Evolutionary conservation across 2,888 invertebrate species (phyloP), one percentile per base, ranked within the genome.

Genomic region (Antheraea assamensis): DNA sequence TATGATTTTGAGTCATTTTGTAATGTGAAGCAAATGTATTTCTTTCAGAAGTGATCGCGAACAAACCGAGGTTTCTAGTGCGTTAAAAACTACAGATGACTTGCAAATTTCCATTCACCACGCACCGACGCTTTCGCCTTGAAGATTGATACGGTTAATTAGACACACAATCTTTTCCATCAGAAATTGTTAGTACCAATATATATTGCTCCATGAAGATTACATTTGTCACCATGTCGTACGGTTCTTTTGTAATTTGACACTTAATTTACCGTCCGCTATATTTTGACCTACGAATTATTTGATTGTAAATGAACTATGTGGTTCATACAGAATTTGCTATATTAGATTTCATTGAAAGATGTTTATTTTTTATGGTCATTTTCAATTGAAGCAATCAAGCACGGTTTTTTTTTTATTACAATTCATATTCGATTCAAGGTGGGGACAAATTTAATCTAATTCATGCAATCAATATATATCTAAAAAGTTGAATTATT

Each of bases 341-440:
- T 66, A 19, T 19, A 21, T 66, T 66, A 66, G 71, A 58, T n/a
- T 52, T 58, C 55, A 35, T 71, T 31, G 24, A n/a, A 71, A 31
- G 31, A 58, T 30, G 31, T 3, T 30, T 71, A 13, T 31, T 71
- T 21, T 31, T 71, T 71, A 52, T 52, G n/a, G 31, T n/a, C 35
- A 31, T 52, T 55, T 17, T 58, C 71, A 71, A 71, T 71, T 71
- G 71, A 58, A 58, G 17, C 55, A 71, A 71, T 71, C 58, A 58
- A 55, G 58, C 15, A 7, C 24, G 21, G 31, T 71, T 35, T 71
- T 58, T 55, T 10, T 55, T 10, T 61, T 55, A 55, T 55, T 55
- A 10, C 21, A n/a, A 21, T 55, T 21, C 55, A n/a, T 55, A 24
- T 27, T 55, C 3, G 4, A n/a, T 55, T 55, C 55, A 55, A 55